These are phyloP conservation scores for Falco rusticolus DNA, from an alignment of 2,797 vertebrate genomes.

Conservation along the genomic window DNA sequence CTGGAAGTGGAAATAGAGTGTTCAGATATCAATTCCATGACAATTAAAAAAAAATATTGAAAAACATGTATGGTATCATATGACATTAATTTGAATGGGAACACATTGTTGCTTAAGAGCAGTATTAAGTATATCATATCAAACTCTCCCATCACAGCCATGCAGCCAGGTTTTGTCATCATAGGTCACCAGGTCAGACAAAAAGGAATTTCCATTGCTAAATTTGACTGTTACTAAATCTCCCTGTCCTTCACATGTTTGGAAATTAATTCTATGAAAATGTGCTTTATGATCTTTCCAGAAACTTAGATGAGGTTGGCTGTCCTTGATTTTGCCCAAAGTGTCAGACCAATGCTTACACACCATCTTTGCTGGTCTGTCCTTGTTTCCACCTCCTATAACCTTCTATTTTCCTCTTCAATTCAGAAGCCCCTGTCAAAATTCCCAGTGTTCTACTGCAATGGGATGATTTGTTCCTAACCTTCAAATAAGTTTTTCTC, in stretches of 20 bases:
- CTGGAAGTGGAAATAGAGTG: background rate
- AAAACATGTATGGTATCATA: background rate
- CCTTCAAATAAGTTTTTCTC: background rate
- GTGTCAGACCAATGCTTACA: background rate
- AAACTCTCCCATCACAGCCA: background rate
- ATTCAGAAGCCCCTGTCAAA: background rate
- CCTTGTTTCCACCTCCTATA: background rate
- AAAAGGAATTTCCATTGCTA: background rate
- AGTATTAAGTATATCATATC: background rate
- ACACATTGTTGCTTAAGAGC: background rate
- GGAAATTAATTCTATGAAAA: background rate
- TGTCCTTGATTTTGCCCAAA: background rate
- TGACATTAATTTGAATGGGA: background rate
- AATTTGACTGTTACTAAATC: background rate
- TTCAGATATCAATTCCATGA: background rate
- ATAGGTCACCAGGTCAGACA: fast-evolving
- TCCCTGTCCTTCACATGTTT: background rate
- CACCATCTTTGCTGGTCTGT: background rate
- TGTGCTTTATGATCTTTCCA: background rate
- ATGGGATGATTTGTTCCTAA: background rate
- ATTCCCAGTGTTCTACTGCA: background rate
- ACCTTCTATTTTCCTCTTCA: background rate
- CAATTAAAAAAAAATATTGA: background rate
- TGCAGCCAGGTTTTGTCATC: background rate
- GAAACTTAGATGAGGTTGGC: background rate